Conservation (phyloP, 2,888 invertebrate species). For the Catonia carolina region DNA sequence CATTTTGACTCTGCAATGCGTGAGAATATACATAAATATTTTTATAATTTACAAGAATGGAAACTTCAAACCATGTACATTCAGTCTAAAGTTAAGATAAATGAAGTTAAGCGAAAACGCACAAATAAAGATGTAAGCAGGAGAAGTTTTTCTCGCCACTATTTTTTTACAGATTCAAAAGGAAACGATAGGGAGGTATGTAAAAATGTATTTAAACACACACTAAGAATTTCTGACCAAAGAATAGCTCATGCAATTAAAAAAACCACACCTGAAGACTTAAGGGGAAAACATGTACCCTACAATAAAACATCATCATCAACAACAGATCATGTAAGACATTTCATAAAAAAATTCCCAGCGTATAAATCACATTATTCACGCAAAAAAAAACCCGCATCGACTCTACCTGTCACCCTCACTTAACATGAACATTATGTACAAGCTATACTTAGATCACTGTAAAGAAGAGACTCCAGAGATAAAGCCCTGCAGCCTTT, state of each 20-base stretch:
- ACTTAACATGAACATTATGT: constrained; percentile 9
- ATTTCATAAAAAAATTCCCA: not conserved
- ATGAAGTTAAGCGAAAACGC: not conserved
- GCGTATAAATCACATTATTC: no score
- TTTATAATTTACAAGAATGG: not conserved
- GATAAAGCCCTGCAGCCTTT: not conserved
- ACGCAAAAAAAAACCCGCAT: not conserved
- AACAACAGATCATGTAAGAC: not conserved
- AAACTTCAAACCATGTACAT: not conserved
- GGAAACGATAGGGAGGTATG: constrained; percentile 1
- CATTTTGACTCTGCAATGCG: not conserved
- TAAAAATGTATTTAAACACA: no score
- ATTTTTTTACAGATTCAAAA: not conserved
- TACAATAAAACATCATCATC: constrained; percentile 2
- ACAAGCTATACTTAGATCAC: constrained; percentile 4
- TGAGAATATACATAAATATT: not conserved
- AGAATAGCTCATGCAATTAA: not conserved
- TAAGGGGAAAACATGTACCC: not conserved
- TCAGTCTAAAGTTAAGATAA: not conserved
- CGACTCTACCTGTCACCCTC: constrained; percentile 3
- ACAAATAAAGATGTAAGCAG: not conserved
- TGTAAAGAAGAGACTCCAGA: not conserved
- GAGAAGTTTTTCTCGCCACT: not conserved
- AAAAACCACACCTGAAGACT: not conserved
- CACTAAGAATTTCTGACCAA: constrained; percentile 1